Evolutionary conservation across 2,888 invertebrate species (phyloP), one percentile per base, ranked within the genome.

Genomic region (Pterostichus madidus): DNA sequence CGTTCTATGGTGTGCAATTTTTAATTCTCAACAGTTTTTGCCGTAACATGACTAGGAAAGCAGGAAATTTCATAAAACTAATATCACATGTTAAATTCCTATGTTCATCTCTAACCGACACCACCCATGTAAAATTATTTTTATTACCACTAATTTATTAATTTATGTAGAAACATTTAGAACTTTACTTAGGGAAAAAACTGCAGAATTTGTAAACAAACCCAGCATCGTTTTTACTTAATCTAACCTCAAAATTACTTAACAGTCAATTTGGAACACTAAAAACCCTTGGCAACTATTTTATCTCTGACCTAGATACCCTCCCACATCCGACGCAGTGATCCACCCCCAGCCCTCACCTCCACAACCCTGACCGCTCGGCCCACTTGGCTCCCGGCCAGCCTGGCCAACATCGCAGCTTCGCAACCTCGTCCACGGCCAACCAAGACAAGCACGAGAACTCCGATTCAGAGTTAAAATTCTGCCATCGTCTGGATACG

Each of bases 391-490:
- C 11, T 13, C 15, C 5, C 15, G 13, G 15, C 56, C 56, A 56
- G 56, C 5, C 49, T 10, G 13, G 2, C 35, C 35, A 6, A 3
- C 35, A n/a, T n/a, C n/a, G n/a, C n/a, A n/a, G n/a, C n/a, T n/a
- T n/a, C n/a, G n/a, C n/a, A n/a, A n/a, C n/a, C 10, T n/a, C 52
- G 10, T 8, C 39, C 39, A 39, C 39, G 39, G 39, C 39, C 39
- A 13, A 10, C 52, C 52, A 52, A 56, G 17, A 39, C 39, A 5
- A 24, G 24, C 24, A 24, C 24, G 24, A 24, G 24, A 5, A n/a
- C n/a, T n/a, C n/a, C n/a, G n/a, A n/a, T n/a, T n/a, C 53, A 15
- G 7, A 56, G 56, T 56, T 56, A 56, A 56, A 56, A 56, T 56
- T 56, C 56, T 6, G 8, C 17, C 10, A 3, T 8, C 56, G 56